Base-by-base conservation (phyloP, 92 coral and sea anemone genomes). In the Plumapathes pennacea region DNA sequence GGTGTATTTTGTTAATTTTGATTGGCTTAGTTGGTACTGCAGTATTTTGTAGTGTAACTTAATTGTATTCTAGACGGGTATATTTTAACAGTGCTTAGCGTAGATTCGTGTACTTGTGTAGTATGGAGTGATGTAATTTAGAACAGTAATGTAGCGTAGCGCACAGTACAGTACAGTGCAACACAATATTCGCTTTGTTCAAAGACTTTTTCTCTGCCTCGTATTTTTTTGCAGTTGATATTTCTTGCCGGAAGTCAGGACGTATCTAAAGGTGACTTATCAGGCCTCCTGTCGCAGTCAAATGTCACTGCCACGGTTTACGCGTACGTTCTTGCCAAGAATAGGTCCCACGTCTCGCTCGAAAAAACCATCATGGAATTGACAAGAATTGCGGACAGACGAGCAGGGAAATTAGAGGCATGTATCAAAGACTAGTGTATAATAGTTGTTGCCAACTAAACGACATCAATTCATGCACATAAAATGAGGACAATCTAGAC, bases 161-260 rank as follows among this genome's bases (percentile, higher is more conserved):
- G 40, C 8, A n/a, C 40, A n/a, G 9, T n/a, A 36, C 40, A 36
- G 40, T 8, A n/a, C 8, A 36, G n/a, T 8, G 8, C 9, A 36
- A 36, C 40, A n/a, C 8, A n/a, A 8, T 36, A 36, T 36, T 36
- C 40, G 40, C 40, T n/a, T 36, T n/a, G 40, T 36, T 36, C n/a
- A n/a, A n/a, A n/a, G n/a, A n/a, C n/a, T n/a, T n/a, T n/a, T n/a
- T n/a, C 11, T 5, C 19, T 34, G 21, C 29, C 25, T 18, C 50
- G 25, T 18, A 9, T 14, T 39, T 63, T 8, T n/a, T 39, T 38
- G 4, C 62, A 86, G 95, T 38, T 86, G 59, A 86, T 86, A 25
- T 69, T 86, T 34, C 84, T 86, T 44, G 81, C 95, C 2, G 95
- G 95, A 2, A 81, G 95, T 33, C 64, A 67, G n/a, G 88, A 86